Conservation (phyloP, 2,797 vertebrate species). For the Anguilla obscura region DNA sequence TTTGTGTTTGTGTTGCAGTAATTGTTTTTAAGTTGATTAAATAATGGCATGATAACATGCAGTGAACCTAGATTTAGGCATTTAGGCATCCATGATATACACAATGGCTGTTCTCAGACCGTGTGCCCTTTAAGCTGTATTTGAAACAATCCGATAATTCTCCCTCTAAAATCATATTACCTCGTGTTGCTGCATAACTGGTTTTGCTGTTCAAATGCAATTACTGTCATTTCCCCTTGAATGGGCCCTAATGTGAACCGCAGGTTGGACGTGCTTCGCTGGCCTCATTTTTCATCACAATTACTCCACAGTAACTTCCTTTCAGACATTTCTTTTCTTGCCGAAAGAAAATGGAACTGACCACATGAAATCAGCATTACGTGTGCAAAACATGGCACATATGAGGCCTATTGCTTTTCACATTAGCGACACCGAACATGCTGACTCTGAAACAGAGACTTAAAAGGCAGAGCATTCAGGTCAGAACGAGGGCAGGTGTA, state of each 20-base stretch:
- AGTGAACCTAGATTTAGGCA: background rate
- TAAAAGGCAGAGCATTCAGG: background rate
- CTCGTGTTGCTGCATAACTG: conserved; percentile 11
- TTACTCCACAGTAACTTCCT: conserved; percentile 12
- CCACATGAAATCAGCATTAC: background rate
- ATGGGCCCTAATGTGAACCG: background rate
- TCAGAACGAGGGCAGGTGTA: background rate
- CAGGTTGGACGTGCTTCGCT: background rate
- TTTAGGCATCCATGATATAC: background rate
- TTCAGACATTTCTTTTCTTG: background rate
- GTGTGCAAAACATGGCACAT: background rate
- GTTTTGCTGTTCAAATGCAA: conserved; percentile 16
- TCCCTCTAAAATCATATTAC: conserved; percentile 2
- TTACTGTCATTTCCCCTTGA: conserved; percentile 21
- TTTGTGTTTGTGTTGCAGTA: background rate
- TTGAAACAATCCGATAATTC: background rate
- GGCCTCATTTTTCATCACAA: conserved; percentile 13
- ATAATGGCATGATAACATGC: background rate
- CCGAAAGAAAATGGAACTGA: background rate
- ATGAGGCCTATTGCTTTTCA: background rate
- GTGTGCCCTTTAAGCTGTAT: background rate
- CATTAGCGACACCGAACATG: background rate
- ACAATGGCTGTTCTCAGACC: background rate
- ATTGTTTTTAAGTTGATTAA: background rate
- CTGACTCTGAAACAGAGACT: background rate